A percentile compares a stretch with the other conserved stretches of the same genome.
phyloP scores from a whole-genome alignment of 2,113 vertebrate genomes.

The Myotis lucifugus region DNA sequence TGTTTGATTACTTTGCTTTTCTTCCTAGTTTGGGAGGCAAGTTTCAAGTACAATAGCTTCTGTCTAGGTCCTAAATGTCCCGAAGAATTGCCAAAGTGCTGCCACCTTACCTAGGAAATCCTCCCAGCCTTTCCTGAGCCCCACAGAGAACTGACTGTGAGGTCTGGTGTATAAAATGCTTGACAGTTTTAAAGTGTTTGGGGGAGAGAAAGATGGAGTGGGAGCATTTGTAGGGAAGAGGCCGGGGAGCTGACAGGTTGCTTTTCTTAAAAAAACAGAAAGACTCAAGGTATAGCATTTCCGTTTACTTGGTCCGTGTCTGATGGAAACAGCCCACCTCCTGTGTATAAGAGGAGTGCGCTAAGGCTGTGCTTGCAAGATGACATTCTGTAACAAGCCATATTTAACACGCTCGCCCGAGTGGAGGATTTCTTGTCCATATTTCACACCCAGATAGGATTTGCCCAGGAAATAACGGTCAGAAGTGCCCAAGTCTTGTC shows the following conservation, averaged over 20 bases:
- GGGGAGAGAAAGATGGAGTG: conserved; percentile 60
- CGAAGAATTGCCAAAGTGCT: conserved; percentile 75
- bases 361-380: conserved; percentile 15
- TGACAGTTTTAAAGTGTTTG: conserved; percentile 74
- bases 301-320: conserved; percentile 40
- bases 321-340: neutral
- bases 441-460: conserved; percentile 30
- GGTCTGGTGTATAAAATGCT: conserved; percentile 70
- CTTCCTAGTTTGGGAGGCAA: neutral
- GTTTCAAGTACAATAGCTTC: conserved; percentile 63
- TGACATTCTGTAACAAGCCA: conserved; percentile 29
- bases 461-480: conserved; percentile 60
- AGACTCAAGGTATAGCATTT: conserved; percentile 1
- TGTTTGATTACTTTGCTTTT: neutral
- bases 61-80: conserved; percentile 67
- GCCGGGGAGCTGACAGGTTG: neutral
- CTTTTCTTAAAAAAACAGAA: conserved; percentile 49
- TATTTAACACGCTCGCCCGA: conserved; percentile 38
- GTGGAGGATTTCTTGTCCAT: neutral
- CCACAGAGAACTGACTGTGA: conserved; percentile 73
- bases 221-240: conserved; percentile 24
- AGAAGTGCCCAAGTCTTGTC: conserved; percentile 19
- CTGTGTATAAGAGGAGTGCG: conserved; percentile 28
- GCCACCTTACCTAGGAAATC: conserved; percentile 75
- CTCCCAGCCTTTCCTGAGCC: conserved; percentile 78